Base-by-base conservation (phyloP, 2,888 invertebrate species). In the Melolontha melolontha region DNA sequence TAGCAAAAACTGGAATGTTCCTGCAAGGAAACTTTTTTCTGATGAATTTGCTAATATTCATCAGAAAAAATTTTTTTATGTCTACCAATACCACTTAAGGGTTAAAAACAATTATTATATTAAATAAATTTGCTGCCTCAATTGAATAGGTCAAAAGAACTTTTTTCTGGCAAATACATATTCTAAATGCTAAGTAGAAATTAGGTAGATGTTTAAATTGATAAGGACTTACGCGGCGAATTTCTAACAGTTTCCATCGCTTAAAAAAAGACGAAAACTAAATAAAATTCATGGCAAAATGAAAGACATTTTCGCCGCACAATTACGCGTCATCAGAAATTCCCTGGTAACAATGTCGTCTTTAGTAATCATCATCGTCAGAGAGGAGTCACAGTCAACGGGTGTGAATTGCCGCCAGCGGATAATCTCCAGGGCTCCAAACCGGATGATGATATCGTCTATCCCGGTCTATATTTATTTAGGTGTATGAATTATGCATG, bases 401-500 rank as follows among this genome's bases (percentile, higher is more conserved):
- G 64, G 70, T 68, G 70, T 69, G 71, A 73, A 73, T 71, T 70
- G 71, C 69, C 68, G 64, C 59, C 66, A 65, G 70, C 71, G 65
- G 70, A 71, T 73, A 73, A 74, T 74, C 72, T 73, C 69, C 64
- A 57, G 62, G 67, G 66, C 57, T 57, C 44, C 27, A 44, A 72
- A 72, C 72, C 70, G 69, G 77, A 79, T 77, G 77, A 78, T 77
- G 78, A 79, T 80, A 79, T 80, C 77, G 79, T 80, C 77, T 76
- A 78, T 78, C 77, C 75, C 72, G 77, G 76, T 76, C 76, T 79
- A 77, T 80, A 80, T 81, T 81, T 80, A 79, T 80, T 81, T 79
- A 80, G 77, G 78, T 70, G 72, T 75, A 80, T 81, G 80, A 80
- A 80, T 81, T 78, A 81, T 81, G 79, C 78, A 80, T 72, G 67